phyloP scores from a whole-genome alignment of 2,113 vertebrate genomes.

The Indri indri region DNA sequence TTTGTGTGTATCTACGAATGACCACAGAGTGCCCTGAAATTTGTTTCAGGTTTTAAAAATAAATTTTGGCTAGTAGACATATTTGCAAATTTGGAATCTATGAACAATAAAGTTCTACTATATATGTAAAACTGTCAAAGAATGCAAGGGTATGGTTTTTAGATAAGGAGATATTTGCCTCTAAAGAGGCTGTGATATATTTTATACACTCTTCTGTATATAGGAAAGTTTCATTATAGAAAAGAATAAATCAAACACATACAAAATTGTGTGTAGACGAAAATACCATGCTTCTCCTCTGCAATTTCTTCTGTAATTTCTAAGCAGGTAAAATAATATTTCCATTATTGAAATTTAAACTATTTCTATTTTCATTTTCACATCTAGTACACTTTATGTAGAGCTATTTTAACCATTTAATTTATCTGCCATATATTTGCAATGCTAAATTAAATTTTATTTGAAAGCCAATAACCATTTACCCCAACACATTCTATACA shows the following conservation, averaged over 20 bases:
- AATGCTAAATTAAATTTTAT: neutral
- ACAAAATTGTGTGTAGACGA: neutral
- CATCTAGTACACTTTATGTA: neutral
- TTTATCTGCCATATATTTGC: neutral
- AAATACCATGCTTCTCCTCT: neutral
- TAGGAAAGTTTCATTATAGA: neutral
- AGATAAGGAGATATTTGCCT: neutral
- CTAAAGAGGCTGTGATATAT: neutral
- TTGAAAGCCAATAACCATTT: neutral
- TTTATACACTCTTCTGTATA: neutral
- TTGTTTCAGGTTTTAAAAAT: neutral
- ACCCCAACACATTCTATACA: neutral
- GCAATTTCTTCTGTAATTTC: neutral
- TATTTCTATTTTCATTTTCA: neutral
- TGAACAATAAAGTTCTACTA: neutral
- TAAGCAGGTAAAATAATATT: neutral
- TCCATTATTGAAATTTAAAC: neutral
- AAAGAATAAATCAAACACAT: neutral
- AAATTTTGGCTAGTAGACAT: neutral
- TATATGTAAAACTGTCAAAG: neutral
- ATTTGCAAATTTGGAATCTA: neutral
- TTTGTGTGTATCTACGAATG: accelerated
- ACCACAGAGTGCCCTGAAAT: neutral
- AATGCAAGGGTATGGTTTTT: neutral
- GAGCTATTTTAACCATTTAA: neutral